Evolutionary conservation across 2,113 vertebrate species (phyloP), one percentile per base, ranked within the genome.

Genomic region (Zeus faber): DNA sequence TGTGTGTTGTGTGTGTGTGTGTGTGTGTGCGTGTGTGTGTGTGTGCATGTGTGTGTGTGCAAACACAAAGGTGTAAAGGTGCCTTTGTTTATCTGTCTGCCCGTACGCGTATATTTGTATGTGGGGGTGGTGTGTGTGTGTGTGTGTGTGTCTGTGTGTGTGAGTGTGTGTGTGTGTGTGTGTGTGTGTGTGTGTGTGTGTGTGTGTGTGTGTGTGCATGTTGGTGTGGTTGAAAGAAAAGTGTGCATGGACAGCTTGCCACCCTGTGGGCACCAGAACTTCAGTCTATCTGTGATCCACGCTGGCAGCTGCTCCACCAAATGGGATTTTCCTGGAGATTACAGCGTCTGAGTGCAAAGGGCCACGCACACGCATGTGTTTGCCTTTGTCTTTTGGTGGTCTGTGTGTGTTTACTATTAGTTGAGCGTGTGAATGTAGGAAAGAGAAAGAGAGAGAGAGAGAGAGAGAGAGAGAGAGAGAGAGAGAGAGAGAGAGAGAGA

Each of bases 301-400:
- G 54, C 78, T 81, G 85, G 83, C 89, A 89, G 87, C 82, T 89
- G 87, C 82, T 87, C 79, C 72, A 78, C 85, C 85, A 90, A 89
- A 90, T 84, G 85, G 85, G 88, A 87, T 88, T 88, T 82, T 88
- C 83, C 77, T 82, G 82, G 76, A 84, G 85, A 87, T 90, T 88
- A 88, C 68, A 78, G 85, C 72, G 72, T 83, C 67, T 77, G 75
- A 77, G 80, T 85, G 73, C 73, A 74, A 77, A 77, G 25, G 39
- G 29, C 35, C 13, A 22, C 26, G 80, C 51, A 62, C 76, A 76
- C 21, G 70, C 78, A 73, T 81, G 78, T 86, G 66, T 83, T 83
- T 79, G 64, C 75, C 80, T 82, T 83, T 81, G 69, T 82, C 76
- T 4, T 77, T 78, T 74, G 64, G 74, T 53, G 2, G 17, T 68